phyloP scores from a whole-genome alignment of 2,888 invertebrate genomes.

The Folsomia manolachei region DNA sequence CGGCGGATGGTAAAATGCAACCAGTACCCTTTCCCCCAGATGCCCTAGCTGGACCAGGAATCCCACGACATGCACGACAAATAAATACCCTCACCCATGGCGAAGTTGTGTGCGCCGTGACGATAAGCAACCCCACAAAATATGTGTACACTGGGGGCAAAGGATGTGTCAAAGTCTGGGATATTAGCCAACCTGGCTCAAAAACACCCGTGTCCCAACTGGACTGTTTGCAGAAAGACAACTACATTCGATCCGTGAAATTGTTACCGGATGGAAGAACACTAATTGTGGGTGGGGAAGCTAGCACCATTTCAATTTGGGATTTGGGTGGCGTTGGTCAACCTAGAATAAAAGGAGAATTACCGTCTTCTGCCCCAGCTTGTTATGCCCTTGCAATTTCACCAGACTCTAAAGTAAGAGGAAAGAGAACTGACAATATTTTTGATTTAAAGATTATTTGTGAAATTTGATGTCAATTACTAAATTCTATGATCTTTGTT shows the following conservation, averaged over 20 bases:
- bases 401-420: slow-evolving; percentile 79
- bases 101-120: slow-evolving; percentile 96
- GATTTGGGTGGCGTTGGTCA: slow-evolving; percentile 81
- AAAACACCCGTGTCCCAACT: slow-evolving; percentile 78
- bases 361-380: slow-evolving; percentile 83
- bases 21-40: slow-evolving; percentile 94
- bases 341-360: slow-evolving; percentile 85
- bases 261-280: slow-evolving; percentile 90
- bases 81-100: slow-evolving; percentile 90
- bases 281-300: slow-evolving; percentile 93
- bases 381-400: slow-evolving; percentile 98
- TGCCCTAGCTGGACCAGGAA: slow-evolving; percentile 78
- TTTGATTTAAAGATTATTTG: too few relatives aligned
- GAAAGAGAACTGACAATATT: too few relatives aligned
- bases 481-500: slow-evolving; percentile 29
- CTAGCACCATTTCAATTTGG: slow-evolving; percentile 93
- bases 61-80: slow-evolving; percentile 85
- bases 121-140: slow-evolving; percentile 79
- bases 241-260: slow-evolving; percentile 94
- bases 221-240: slow-evolving; percentile 91
- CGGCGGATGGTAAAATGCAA: slow-evolving; percentile 78
- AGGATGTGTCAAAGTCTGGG: slow-evolving; percentile 87
- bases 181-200: slow-evolving; percentile 69
- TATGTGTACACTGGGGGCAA: slow-evolving; percentile 98
- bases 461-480: too few relatives aligned